phyloP scores from a whole-genome alignment of 2,113 vertebrate species.

The Formicarius rufipectus region DNA sequence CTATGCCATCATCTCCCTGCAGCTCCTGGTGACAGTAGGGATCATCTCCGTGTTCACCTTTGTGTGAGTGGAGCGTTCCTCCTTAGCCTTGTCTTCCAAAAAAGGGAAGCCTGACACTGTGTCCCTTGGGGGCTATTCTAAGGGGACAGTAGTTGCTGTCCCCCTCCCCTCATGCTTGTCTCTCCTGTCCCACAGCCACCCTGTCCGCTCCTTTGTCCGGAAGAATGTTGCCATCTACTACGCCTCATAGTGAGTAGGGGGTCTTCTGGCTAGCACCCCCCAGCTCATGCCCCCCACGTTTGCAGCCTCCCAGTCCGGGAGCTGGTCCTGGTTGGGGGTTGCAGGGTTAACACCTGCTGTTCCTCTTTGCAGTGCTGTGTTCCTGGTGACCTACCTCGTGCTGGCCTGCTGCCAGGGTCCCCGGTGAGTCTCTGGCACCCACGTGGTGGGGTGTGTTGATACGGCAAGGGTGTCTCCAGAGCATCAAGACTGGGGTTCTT shows the following conservation, averaged over 20 bases:
- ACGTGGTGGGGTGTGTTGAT: rapidly evolving
- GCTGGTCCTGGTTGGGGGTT: no score
- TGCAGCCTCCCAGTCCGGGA: rapidly evolving
- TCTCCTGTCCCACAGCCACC: not conserved
- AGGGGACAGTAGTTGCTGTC: not conserved
- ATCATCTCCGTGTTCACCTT: conserved; percentile 87
- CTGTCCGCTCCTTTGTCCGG: conserved; percentile 61
- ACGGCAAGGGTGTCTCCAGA: not conserved
- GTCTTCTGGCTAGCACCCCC: rapidly evolving
- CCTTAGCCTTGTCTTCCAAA: not conserved
- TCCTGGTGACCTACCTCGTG: conserved; percentile 84
- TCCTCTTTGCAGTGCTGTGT: conserved; percentile 80
- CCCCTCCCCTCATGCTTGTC: not conserved
- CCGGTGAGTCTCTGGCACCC: conserved; percentile 77
- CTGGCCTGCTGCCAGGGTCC: conserved; percentile 89
- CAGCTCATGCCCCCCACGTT: not conserved
- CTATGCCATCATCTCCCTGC: conserved; percentile 87
- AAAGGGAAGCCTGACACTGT: not conserved
- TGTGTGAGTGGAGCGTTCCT: conserved; percentile 67
- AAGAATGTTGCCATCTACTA: conserved; percentile 82
- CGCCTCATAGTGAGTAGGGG: conserved; percentile 85
- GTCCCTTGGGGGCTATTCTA: not conserved
- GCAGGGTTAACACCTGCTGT: not conserved
- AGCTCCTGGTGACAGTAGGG: conserved; percentile 85
- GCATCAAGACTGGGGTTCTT: not conserved